Evolutionary conservation across 2,888 invertebrate species (phyloP), one percentile per base, ranked within the genome.

Genomic region (Hoplodrina blanda): DNA sequence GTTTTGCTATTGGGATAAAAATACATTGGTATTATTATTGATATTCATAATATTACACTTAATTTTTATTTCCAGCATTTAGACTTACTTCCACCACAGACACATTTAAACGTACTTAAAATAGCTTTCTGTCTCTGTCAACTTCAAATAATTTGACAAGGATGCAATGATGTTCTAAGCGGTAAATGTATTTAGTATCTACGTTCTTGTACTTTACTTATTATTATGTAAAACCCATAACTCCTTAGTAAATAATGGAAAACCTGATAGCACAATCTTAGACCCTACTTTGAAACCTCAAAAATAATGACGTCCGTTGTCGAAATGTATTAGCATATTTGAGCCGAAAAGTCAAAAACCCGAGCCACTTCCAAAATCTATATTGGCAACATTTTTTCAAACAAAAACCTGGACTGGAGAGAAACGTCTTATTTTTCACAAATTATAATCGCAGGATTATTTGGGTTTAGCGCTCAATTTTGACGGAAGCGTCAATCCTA

Each of bases 381-480:
- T 69, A 61, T 19, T 64, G 46, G 63, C 25, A 57, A 69, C 60
- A 72, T 69, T 67, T 78, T 68, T 33, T 55, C 41, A 66, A 63
- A 74, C 66, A 75, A 76, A 71, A 56, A 52, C 62, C 52, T 54
- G 62, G 59, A 55, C 71, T 19, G 54, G 59, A 71, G 44, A 46
- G 49, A 60, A 78, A 62, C 77, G 74, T 69, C 67, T 73, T 85
- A 70, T 76, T 82, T 75, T 82, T 76, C 74, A 77, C 65, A 84
- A 76, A 71, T 84, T 67, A 83, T 76, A 82, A 83, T 76, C 81
- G 57, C 44, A 19, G 70, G 78, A 77, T 84, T 81, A 83, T 83
- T 78, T 75, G 60, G 68, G 81, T 81, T 84, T 81, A 85, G 74
- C 81, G 53, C 69, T 72, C 81, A 85, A 84, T 84, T 84, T 79